These are phyloP conservation scores for Sebastiscus albofasciatus DNA, from an alignment of 2,797 vertebrate genomes.

Conservation along the genomic window DNA sequence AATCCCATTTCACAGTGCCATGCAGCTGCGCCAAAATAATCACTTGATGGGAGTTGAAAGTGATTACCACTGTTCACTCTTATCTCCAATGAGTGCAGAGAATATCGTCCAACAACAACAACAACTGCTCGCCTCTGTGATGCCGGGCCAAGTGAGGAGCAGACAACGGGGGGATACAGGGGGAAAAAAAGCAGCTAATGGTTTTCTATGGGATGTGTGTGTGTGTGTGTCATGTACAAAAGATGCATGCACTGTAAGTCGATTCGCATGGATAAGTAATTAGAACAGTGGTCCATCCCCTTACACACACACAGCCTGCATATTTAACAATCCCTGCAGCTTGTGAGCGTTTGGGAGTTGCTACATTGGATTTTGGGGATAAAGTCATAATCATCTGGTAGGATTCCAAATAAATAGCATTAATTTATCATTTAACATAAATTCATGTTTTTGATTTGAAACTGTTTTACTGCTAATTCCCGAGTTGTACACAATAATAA, in stretches of 20 bases:
- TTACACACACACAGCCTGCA: slow-evolving; percentile 57
- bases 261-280: slow-evolving; percentile 80
- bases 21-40: slow-evolving; percentile 73
- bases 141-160: slow-evolving; percentile 56
- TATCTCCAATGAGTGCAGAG: slow-evolving; percentile 77
- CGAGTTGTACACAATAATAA: background rate
- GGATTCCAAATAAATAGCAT: slow-evolving; percentile 52
- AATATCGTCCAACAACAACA: slow-evolving; percentile 71
- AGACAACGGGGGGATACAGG: slow-evolving; percentile 1
- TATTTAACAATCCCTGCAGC: slow-evolving; percentile 57
- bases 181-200: slow-evolving; percentile 20
- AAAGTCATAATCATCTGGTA: slow-evolving; percentile 41
- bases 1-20: slow-evolving; percentile 79
- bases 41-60: slow-evolving; percentile 81
- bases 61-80: slow-evolving; percentile 80
- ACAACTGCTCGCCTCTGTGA: slow-evolving; percentile 65
- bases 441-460: slow-evolving; percentile 32
- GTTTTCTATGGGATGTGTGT: slow-evolving; percentile 20
- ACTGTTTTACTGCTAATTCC: slow-evolving; percentile 8
- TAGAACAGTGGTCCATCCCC: slow-evolving; percentile 73
- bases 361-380: slow-evolving; percentile 33
- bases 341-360: slow-evolving; percentile 15
- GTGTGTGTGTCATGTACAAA: slow-evolving; percentile 56
- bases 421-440: slow-evolving; percentile 35
- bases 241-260: slow-evolving; percentile 65